Evolutionary conservation across 2,888 invertebrate genomes (phyloP), one percentile per base, ranked within the genome.

Genomic region (Agonopterix subpropinquella): DNA sequence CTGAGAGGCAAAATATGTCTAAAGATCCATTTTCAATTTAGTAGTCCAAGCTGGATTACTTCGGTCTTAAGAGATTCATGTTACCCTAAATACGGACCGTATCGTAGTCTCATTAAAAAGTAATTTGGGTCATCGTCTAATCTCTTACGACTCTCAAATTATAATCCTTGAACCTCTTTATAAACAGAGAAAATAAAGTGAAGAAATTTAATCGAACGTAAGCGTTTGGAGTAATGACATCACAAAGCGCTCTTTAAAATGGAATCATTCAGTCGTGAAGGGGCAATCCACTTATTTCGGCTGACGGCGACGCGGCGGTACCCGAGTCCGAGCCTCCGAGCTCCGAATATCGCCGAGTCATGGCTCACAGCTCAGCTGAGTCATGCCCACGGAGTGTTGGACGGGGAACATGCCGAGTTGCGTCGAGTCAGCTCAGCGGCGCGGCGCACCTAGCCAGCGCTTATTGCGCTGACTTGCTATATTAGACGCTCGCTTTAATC

Each of bases 251-350:
- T 69, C 67, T 78, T 79, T 71, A 70, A 74, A 80, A 79, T 69
- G 68, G 67, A 78, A 73, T 75, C 76, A 73, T 76, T 79, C 67
- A 73, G 64, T 65, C 79, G 78, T 81, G 77, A 77, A 81, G 75
- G 67, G 70, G 76, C 80, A 82, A 85, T 85, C 78, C 74, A 84
- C 78, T 85, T 85, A 85, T 85, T 84, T 78, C 74, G 70, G 78
- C 76, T 77, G 77, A 77, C 74, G 76, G 70, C 77, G 73, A 70
- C 74, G 70, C 77, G 73, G 70, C 74, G 66, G 64, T 65, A 11
- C 44, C 13, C 43, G 39, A 41, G 57, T 60, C 63, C 60, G 66
- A 72, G 73, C 77, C 60, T 60, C 63, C 60, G 66, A 72, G 73
- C 77, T 60, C 63, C 60, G 67, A 72, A 74, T 77, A 70, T 61